phyloP scores from a whole-genome alignment of 2,797 vertebrate genomes.

The Sciurus vulgaris region DNA sequence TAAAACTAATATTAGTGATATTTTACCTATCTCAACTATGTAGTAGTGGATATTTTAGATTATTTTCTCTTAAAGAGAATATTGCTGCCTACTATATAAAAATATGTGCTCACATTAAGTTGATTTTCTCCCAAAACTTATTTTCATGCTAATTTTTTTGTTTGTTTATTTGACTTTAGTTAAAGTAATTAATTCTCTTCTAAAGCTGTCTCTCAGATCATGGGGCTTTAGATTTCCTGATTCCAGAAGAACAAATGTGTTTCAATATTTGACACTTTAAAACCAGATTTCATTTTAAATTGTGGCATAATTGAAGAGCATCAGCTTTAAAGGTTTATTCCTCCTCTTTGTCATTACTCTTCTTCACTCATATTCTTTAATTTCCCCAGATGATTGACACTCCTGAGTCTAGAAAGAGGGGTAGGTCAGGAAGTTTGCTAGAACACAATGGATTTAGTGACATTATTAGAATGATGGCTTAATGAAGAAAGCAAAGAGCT shows the following conservation, averaged over 20 bases:
- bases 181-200: constrained; percentile 37
- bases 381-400: not conserved
- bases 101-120: not conserved
- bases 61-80: not conserved
- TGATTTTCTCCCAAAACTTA: not conserved
- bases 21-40: not conserved
- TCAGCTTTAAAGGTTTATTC: not conserved
- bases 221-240: not conserved
- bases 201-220: not conserved
- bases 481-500: not conserved
- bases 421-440: not conserved
- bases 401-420: not conserved
- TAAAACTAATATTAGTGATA: not conserved
- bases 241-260: not conserved
- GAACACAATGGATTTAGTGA: not conserved
- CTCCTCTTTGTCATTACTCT: accelerated
- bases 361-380: not conserved
- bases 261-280: constrained; percentile 12
- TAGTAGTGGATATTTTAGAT: not conserved
- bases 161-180: not conserved
- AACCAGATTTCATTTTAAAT: not conserved
- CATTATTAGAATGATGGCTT: not conserved
- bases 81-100: not conserved
- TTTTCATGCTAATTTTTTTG: not conserved
- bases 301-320: not conserved